Evolutionary conservation across 2,888 invertebrate species (phyloP).

Genomic region (Dinocampus coccinellae): DNA sequence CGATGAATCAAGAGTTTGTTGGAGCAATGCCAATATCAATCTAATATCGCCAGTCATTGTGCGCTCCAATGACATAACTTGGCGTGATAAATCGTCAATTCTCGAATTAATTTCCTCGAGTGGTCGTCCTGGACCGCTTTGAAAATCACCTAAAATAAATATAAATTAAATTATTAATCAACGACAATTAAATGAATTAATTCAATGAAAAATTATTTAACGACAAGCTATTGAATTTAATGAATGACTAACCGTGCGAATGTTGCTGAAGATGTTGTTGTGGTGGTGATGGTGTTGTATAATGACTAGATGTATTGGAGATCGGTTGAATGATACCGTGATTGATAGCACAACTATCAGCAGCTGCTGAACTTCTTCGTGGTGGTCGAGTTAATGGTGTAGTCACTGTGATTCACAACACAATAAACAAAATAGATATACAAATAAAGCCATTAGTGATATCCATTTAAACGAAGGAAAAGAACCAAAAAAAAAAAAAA

Average conservation of each 20-base stretch:
- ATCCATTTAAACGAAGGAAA: background rate
- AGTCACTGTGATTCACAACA: constrained; percentile 55
- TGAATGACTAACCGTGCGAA: constrained; percentile 54
- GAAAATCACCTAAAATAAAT: constrained; percentile 59
- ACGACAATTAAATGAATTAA: background rate
- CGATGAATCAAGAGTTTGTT: constrained; percentile 70
- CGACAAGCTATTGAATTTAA: constrained; percentile 4
- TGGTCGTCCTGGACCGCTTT: constrained; percentile 69
- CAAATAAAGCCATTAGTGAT: background rate
- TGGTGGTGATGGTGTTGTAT: constrained; percentile 69
- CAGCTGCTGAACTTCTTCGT: constrained; percentile 63
- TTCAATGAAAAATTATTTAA: background rate
- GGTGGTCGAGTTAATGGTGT: constrained; percentile 62
- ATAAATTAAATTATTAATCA: background rate
- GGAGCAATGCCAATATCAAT: constrained; percentile 78
- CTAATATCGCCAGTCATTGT: constrained; percentile 82
- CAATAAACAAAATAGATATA: constrained; percentile 18
- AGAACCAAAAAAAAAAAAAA: background rate
- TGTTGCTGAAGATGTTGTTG: constrained; percentile 54
- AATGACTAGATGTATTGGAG: constrained; percentile 67
- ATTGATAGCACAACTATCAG: constrained; percentile 61
- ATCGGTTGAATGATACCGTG: constrained; percentile 58
- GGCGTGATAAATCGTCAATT: constrained; percentile 79
- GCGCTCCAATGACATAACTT: constrained; percentile 79
- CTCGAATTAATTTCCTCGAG: constrained; percentile 75